Evolutionary conservation across 2,888 invertebrate species (phyloP).

Genomic region (Prosapia bicincta): DNA sequence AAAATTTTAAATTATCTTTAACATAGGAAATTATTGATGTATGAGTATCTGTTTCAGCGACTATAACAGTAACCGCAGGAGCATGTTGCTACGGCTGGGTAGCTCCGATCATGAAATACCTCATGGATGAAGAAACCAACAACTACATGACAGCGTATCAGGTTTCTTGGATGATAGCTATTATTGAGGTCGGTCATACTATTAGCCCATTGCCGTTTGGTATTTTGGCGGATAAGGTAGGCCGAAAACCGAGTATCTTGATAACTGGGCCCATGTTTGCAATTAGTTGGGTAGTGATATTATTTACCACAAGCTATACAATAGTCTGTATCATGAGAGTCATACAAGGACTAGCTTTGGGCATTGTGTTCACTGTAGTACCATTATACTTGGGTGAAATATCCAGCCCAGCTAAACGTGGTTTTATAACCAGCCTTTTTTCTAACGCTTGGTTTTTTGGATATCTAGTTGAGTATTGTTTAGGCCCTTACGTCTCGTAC

Average conservation of each 20-base stretch:
- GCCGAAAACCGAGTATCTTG: constrained; percentile 34
- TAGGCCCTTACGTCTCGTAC: constrained; percentile 9
- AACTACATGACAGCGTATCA: not conserved
- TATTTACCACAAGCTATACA: constrained; percentile 27
- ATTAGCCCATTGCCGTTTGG: constrained; percentile 36
- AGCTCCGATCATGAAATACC: not conserved
- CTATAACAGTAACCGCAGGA: not conserved
- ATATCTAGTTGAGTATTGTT: constrained; percentile 15
- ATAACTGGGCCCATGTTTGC: constrained; percentile 32
- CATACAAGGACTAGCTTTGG: constrained; percentile 36
- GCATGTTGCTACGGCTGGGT: not conserved
- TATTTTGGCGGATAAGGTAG: constrained; percentile 33
- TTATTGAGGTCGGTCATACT: constrained; percentile 32
- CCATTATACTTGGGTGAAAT: constrained; percentile 40
- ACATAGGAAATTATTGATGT: too few relatives aligned
- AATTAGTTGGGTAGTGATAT: constrained; percentile 35
- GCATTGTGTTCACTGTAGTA: constrained; percentile 37
- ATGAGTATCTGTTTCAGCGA: not conserved
- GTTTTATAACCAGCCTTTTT: constrained; percentile 11
- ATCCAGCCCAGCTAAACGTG: constrained; percentile 36
- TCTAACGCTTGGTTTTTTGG: constrained; percentile 8
- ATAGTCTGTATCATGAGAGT: constrained; percentile 36
- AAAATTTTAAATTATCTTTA: too few relatives aligned
- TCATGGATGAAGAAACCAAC: not conserved
- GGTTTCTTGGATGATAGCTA: not conserved